A percentile compares a stretch with the other conserved stretches of the same genome.
These are phyloP conservation scores for Thymelicus lineola DNA, from an alignment of 2,888 invertebrate genomes.

Conservation along the genomic window DNA sequence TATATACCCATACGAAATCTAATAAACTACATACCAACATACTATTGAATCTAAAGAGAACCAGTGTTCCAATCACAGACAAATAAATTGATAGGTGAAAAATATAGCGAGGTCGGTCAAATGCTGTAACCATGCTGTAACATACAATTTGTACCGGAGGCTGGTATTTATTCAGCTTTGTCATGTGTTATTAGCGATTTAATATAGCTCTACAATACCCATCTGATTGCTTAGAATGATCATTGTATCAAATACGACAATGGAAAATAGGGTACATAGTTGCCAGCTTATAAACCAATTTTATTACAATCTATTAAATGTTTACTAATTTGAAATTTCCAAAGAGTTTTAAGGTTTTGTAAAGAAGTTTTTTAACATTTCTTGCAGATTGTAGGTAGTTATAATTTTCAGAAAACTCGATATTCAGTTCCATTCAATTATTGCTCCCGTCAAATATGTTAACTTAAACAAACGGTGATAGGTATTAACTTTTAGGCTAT, in stretches of 20 bases:
- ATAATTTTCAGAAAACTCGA: no score
- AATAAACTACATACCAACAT: no score
- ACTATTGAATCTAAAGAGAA: neutral
- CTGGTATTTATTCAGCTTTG: conserved; percentile 28
- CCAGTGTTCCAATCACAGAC: neutral
- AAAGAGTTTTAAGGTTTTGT: no score
- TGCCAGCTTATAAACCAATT: neutral
- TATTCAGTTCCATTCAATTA: no score
- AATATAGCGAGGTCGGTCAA: conserved; percentile 29
- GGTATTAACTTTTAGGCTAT: no score
- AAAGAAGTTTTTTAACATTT: no score
- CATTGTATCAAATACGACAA: neutral
- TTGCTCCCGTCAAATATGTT: no score
- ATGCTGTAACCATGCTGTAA: conserved; percentile 1
- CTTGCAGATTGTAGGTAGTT: no score
- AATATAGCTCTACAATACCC: conserved; percentile 20
- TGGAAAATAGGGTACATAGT: neutral
- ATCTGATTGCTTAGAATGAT: conserved; percentile 4
- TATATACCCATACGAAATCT: no score
- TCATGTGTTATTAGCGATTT: conserved; percentile 34
- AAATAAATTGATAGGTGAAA: conserved; percentile 20
- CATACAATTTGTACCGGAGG: conserved; percentile 35
- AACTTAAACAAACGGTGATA: no score
- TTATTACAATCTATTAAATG: neutral
- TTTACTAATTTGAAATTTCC: no score